Evolutionary conservation across 2,113 vertebrate species (phyloP), one percentile per base, ranked within the genome.

Genomic region (Misgurnus mizolepis): DNA sequence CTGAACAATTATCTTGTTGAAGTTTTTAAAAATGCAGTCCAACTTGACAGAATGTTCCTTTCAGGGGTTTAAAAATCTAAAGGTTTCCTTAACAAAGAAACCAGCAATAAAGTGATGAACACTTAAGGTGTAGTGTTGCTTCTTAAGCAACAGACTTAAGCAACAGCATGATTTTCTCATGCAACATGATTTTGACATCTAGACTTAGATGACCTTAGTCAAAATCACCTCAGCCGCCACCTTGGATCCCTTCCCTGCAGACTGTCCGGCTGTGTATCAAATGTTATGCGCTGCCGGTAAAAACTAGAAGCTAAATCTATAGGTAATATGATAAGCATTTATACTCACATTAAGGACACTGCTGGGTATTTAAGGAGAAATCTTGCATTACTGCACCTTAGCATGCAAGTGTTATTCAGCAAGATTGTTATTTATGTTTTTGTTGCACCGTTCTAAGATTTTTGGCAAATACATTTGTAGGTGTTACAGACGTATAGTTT

Each of bases 231-330:
- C 17, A 8, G 50, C 50, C n/a, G 55, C 55, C 55, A 27, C 49
- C 73, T 64, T 64, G 73, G 18, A 66, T 66, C 9, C 61, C 10
- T 41, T 67, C 34, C 45, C 66, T 76, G 22, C 43, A 68, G 55
- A 43, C 17, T 5, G 27, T 67, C 65, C 18, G 15, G 18, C 40
- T 9, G 3, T 49, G 64, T 76, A 80, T 84, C 79, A n/a, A 78
- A 84, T 84, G 79, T 84, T 80, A 39, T 73, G 65, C 43, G 18
- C 65, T 82, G 73, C 47, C 56, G 41, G 76, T 75, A 79, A 81
- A 78, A 78, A 9, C 47, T 43, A 72, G 17, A 79, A 72, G n/a
- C 76, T 76, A 80, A 79, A 71, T 72, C 82, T 67, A 39, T 80
- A 55, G n/a, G 82, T 81, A 84, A 84, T 41, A 58, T 60, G 81